These are phyloP conservation scores for Polyommatus icarus DNA, from an alignment of 2,888 invertebrate species.

Conservation along the genomic window DNA sequence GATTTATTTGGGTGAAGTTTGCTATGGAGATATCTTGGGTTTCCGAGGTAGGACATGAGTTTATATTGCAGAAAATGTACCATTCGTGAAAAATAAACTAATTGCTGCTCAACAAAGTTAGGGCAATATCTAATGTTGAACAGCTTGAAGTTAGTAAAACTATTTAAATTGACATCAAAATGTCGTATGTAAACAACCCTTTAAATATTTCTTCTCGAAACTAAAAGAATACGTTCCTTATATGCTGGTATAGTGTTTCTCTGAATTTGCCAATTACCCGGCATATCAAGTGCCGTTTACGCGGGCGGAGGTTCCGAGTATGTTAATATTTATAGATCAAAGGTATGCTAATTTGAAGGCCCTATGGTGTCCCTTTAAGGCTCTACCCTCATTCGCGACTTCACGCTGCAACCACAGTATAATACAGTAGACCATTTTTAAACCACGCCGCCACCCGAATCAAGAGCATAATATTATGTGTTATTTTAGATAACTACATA, in stretches of 20 bases:
- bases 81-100: neutral
- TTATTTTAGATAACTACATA: neutral
- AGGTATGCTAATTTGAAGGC: slow-evolving; percentile 22
- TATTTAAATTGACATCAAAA: neutral
- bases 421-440: neutral
- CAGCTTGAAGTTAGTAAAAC: neutral
- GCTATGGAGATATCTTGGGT: too few relatives aligned
- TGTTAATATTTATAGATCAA: slow-evolving; percentile 30
- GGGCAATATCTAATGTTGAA: neutral
- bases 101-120: neutral
- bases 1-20: too few relatives aligned
- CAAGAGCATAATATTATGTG: too few relatives aligned
- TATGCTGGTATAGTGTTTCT: neutral
- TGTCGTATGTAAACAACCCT: neutral
- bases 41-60: neutral
- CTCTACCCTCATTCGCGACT: neutral
- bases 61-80: neutral
- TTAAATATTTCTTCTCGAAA: slow-evolving; percentile 12
- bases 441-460: too few relatives aligned
- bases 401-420: neutral
- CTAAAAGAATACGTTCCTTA: slow-evolving; percentile 4
- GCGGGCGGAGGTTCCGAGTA: neutral
- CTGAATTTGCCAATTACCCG: slow-evolving; percentile 12
- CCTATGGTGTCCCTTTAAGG: slow-evolving; percentile 23
- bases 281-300: slow-evolving; percentile 9